Evolutionary conservation across 2,797 vertebrate species (phyloP).

Genomic region (Vireo griseus): DNA sequence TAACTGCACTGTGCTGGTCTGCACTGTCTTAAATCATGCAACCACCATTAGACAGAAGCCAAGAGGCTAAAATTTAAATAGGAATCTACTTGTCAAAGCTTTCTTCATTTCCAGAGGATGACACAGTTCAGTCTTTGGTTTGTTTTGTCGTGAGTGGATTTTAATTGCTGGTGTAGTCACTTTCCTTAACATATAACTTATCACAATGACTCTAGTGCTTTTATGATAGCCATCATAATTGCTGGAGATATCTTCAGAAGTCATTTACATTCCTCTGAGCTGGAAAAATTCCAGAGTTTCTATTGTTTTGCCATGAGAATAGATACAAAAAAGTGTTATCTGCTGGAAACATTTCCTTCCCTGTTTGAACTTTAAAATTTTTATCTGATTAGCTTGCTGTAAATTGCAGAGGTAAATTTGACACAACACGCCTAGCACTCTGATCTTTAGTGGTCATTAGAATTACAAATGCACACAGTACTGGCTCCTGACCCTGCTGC

Average conservation of each 20-base stretch:
- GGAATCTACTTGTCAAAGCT: background rate
- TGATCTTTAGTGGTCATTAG: background rate
- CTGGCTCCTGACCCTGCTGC: background rate
- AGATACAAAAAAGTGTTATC: constrained; percentile 5
- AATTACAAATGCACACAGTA: background rate
- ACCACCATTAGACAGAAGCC: background rate
- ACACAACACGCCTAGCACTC: background rate
- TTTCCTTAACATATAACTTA: constrained; percentile 20
- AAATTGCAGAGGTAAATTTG: background rate
- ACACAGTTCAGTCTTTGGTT: background rate
- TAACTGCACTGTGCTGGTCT: background rate
- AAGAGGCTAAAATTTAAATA: background rate
- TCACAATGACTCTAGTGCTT: constrained; percentile 4
- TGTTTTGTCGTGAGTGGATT: background rate
- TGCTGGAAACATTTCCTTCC: constrained; percentile 35
- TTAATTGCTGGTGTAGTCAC: constrained; percentile 16
- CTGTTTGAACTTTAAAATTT: constrained; percentile 35
- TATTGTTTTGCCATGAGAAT: constrained; percentile 20
- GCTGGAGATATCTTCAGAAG: background rate
- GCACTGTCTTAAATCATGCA: background rate
- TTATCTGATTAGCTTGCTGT: constrained; percentile 13
- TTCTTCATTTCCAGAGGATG: background rate
- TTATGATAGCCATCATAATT: constrained; percentile 48
- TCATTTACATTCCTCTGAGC: constrained; percentile 15
- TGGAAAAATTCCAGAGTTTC: constrained; percentile 26